Evolutionary conservation across 2,113 vertebrate species (phyloP).

Genomic region (Maccullochella peelii): DNA sequence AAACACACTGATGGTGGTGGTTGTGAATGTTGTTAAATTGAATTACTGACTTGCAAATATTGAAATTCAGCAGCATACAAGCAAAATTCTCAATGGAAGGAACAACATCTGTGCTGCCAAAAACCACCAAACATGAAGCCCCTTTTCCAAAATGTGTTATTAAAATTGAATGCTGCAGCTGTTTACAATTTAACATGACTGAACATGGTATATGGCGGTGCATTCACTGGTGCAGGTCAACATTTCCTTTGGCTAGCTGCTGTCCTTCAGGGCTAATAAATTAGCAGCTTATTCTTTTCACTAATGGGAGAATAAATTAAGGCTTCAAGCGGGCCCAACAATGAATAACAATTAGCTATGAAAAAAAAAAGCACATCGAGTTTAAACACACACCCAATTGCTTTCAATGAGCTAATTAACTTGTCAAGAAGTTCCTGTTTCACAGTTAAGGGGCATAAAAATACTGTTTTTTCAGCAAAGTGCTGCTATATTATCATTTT

Average conservation of each 20-base stretch:
- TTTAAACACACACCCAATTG: constrained; percentile 29
- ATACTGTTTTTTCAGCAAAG: not conserved
- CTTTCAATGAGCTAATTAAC: constrained; percentile 36
- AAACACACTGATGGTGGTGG: constrained; percentile 6
- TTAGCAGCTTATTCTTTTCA: constrained; percentile 55
- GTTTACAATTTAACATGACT: constrained; percentile 70
- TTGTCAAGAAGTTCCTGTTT: constrained; percentile 22
- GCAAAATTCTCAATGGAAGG: constrained; percentile 40
- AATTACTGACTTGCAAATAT: constrained; percentile 61
- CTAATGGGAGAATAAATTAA: constrained; percentile 69
- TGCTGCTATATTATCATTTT: not conserved
- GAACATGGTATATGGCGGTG: constrained; percentile 9
- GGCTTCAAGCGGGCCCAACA: constrained; percentile 37
- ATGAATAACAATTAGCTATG: constrained; percentile 37
- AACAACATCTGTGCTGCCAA: constrained; percentile 48
- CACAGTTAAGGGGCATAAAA: not conserved
- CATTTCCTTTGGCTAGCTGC: constrained; percentile 60
- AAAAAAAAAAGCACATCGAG: constrained; percentile 38
- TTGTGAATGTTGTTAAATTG: constrained; percentile 34
- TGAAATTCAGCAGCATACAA: constrained; percentile 62
- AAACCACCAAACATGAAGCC: constrained; percentile 41
- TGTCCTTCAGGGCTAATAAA: constrained; percentile 65
- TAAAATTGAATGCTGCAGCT: constrained; percentile 65
- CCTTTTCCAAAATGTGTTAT: constrained; percentile 48
- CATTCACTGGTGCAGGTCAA: constrained; percentile 42